Evolutionary conservation across 2,113 vertebrate species (phyloP).

Genomic region (Corythaixoides concolor): DNA sequence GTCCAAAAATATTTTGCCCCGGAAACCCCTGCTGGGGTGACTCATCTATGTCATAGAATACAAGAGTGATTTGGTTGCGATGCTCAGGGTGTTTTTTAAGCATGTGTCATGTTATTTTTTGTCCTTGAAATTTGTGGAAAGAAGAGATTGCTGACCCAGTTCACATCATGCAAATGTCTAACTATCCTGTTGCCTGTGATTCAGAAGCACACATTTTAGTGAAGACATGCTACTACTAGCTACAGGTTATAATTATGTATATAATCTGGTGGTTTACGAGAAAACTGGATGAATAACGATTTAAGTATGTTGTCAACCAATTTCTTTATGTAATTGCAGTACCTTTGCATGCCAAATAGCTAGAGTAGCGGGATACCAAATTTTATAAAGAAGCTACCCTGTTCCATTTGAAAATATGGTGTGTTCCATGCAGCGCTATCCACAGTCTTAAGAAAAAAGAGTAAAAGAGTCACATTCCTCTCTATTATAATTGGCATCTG

Average conservation of each 20-base stretch:
- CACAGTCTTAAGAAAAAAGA: not conserved
- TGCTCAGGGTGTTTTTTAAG: not conserved
- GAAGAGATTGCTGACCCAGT: not conserved
- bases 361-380: not conserved
- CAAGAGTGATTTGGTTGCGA: fast-evolving
- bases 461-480: not conserved
- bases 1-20: not conserved
- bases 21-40: not conserved
- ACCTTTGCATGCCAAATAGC: not conserved
- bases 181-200: not conserved
- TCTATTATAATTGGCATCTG: not conserved
- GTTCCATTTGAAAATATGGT: not conserved
- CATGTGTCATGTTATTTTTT: not conserved
- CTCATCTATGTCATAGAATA: not conserved
- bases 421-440: not conserved
- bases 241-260: not conserved
- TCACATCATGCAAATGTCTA: not conserved
- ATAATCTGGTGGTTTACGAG: not conserved
- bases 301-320: not conserved
- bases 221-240: not conserved
- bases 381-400: not conserved
- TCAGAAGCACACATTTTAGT: not conserved
- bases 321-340: not conserved
- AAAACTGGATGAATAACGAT: not conserved
- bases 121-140: not conserved